Evolutionary conservation across 2,888 invertebrate genomes (phyloP).

Genomic region (Carpatolechia fugitivella): DNA sequence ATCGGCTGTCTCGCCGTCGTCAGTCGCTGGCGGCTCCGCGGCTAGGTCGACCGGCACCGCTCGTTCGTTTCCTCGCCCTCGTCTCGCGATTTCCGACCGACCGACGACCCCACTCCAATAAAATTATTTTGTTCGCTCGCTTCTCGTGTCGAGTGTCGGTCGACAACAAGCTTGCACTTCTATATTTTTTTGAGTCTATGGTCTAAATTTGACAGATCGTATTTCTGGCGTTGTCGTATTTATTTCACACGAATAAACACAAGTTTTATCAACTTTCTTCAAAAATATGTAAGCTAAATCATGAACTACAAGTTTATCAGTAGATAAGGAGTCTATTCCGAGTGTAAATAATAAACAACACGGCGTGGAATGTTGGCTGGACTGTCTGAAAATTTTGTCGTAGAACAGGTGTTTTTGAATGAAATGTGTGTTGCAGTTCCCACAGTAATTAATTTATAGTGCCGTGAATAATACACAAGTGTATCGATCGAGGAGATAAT

Average conservation of each 20-base stretch:
- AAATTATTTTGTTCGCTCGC: conserved; percentile 38
- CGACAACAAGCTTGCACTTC: conserved; percentile 58
- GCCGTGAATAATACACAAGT: conserved; percentile 72
- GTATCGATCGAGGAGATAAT: conserved; percentile 63
- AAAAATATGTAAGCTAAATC: conserved; percentile 28
- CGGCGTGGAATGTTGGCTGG: conserved; percentile 60
- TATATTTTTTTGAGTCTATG: conserved; percentile 52
- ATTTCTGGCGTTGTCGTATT: conserved; percentile 71
- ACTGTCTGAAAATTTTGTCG: conserved; percentile 84
- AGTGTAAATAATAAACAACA: conserved; percentile 35
- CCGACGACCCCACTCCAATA: conserved; percentile 40
- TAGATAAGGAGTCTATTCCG: conserved; percentile 20
- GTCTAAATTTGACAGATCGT: conserved; percentile 68
- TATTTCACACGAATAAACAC: conserved; percentile 58
- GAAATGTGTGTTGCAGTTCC: conserved; percentile 79
- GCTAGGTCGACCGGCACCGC: conserved; percentile 38
- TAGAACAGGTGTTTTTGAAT: conserved; percentile 90
- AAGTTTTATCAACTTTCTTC: conserved; percentile 43
- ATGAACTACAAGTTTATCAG: conserved; percentile 26
- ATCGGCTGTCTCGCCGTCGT: conserved; percentile 62
- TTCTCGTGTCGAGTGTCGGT: conserved; percentile 39
- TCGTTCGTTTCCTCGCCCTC: conserved; percentile 36
- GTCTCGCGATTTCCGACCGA: conserved; percentile 49
- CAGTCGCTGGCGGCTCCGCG: conserved; percentile 35
- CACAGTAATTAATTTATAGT: conserved; percentile 73